Evolutionary conservation across 2,113 vertebrate genomes (phyloP), one percentile per base, ranked within the genome.

Genomic region (Cairina moschata): DNA sequence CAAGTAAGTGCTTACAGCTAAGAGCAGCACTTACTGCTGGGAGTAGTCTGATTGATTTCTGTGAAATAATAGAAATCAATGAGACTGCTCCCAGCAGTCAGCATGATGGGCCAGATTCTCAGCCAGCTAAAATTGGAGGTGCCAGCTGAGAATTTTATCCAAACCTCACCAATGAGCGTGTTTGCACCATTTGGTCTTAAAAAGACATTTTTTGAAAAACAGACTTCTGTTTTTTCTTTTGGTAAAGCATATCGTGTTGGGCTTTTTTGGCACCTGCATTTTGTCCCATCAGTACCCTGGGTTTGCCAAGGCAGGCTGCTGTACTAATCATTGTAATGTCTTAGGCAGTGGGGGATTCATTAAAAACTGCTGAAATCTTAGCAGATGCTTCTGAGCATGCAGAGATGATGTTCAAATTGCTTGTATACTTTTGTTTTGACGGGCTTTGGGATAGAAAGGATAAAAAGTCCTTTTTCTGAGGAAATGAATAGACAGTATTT

Each of bases 31-130:
- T 91, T 34, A 36, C 12, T 76, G 77, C 77, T 87, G 52, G 74
- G 87, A 94, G 23, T 8, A 55, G n/a, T 88, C 52, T 31, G 25
- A n/a, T 36, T 72, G 90, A 94, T 91, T 92, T 88, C 63, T 77
- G 38, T 56, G 72, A 68, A 81, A 80, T 80, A 91, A 92, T 2
- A 92, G 87, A 86, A 80, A 86, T 83, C 73, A 52, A 20, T 62
- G 63, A 25, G 68, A 67, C 28, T 86, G 4, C 55, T 88, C 54
- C 63, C 84, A 86, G 84, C 63, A 60, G 72, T 56, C 75, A 73
- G 67, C 68, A 17, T 26, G 56, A 13, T 22, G 56, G 87, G 32
- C 12, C 42, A 40, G 28, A 34, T 73, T 68, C n/a, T 56, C 16
- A 55, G 23, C 34, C 55, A 13, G 32, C 8, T 67, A 38, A 75